These are phyloP conservation scores for Chionodraco myersi DNA, from an alignment of 2,113 vertebrate genomes.

Conservation along the genomic window DNA sequence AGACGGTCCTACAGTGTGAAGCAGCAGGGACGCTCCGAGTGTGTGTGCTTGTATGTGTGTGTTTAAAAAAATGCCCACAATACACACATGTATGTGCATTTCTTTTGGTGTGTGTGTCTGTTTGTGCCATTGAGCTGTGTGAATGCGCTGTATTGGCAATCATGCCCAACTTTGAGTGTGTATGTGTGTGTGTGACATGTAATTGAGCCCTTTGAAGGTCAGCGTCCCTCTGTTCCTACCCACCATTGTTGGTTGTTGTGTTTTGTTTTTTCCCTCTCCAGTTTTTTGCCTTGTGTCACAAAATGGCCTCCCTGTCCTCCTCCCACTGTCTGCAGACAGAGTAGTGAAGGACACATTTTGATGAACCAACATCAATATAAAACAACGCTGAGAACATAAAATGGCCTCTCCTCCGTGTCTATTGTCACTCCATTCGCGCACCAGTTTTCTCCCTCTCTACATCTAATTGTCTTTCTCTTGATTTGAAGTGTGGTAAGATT, in stretches of 20 bases:
- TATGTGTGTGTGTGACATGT: constrained; percentile 45
- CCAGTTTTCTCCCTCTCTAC: neutral
- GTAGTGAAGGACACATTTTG: constrained; percentile 59
- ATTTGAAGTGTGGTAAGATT: constrained; percentile 26
- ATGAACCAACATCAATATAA: constrained; percentile 51
- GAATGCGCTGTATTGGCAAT: constrained; percentile 49
- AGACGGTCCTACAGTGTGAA: constrained; percentile 66
- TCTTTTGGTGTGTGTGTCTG: constrained; percentile 13
- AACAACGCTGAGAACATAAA: constrained; percentile 45
- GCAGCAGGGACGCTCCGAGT: constrained; percentile 54
- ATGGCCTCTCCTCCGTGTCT: constrained; percentile 48
- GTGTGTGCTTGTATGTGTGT: constrained; percentile 37
- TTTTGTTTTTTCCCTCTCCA: constrained; percentile 18
- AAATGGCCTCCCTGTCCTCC: constrained; percentile 69
- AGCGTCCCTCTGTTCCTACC: constrained; percentile 61
- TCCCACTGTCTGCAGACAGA: constrained; percentile 43
- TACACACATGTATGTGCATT: neutral
- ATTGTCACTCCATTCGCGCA: constrained; percentile 11
- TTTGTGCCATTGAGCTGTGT: constrained; percentile 30
- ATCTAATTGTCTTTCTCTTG: neutral
- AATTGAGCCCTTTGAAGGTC: constrained; percentile 78
- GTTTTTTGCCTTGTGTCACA: constrained; percentile 58
- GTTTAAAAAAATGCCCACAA: constrained; percentile 29
- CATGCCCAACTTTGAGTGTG: constrained; percentile 58
- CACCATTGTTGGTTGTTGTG: constrained; percentile 63